Evolutionary conservation across 2,113 vertebrate genomes (phyloP).

Genomic region (Catharus minimus): DNA sequence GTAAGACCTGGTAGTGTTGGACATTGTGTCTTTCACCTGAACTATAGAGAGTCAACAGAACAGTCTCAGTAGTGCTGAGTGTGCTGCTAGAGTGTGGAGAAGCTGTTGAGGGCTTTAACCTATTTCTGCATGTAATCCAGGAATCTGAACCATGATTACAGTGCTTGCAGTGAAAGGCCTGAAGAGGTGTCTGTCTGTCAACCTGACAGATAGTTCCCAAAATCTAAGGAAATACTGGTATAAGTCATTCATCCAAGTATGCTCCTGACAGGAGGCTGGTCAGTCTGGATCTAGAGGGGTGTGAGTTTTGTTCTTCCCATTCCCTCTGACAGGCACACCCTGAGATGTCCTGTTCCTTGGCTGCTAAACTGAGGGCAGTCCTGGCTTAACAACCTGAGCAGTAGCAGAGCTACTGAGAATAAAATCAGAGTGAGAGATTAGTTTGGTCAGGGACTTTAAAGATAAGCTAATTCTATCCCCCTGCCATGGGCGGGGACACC

Average conservation of each 20-base stretch:
- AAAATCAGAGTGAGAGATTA: neutral
- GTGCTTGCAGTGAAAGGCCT: neutral
- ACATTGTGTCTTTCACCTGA: neutral
- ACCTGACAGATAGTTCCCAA: neutral
- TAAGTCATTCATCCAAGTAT: neutral
- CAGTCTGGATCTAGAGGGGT: neutral
- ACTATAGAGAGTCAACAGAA: neutral
- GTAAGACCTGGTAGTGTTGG: neutral
- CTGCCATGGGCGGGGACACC: neutral
- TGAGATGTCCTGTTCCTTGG: neutral
- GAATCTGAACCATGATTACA: neutral
- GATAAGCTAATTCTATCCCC: neutral
- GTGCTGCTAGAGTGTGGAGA: neutral
- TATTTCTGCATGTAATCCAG: neutral
- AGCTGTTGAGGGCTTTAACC: neutral
- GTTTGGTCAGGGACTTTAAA: neutral
- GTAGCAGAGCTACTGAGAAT: neutral
- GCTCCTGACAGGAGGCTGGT: neutral
- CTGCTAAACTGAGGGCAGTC: neutral
- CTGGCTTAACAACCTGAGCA: neutral
- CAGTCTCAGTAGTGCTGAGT: accelerated
- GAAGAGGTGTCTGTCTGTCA: neutral
- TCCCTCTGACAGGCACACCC: neutral
- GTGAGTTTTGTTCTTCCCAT: neutral
- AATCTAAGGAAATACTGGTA: neutral